Base-by-base conservation (phyloP, 2,113 vertebrate genomes). In the Tragulus kanchil region DNA sequence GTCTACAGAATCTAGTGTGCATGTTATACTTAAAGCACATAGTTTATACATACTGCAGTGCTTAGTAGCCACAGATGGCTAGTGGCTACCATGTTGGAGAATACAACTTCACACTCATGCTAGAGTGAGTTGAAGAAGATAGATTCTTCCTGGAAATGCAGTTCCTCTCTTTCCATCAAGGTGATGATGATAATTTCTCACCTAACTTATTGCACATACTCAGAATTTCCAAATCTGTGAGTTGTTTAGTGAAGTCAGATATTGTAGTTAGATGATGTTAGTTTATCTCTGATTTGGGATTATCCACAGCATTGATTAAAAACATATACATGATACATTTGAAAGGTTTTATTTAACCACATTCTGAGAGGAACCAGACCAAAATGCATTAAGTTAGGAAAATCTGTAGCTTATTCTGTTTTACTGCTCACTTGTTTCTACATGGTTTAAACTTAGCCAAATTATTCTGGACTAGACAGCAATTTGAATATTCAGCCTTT, bases 391-490 rank as follows among this genome's bases (percentile, higher is more conserved):
- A 5, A 64, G 16, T 23, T 50, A 61, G 67, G 56, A 95, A 83
- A 62, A 25, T 31, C 79, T 92, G 6, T 36, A 45, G 45, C 25
- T 83, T 48, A 58, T 67, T 31, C 3, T 31, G 48, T 85, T 85
- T 83, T 83, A 71, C 48, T 89, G 58, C 13, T 97, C 17, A 87
- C 45, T 91, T 77, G 62, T 54, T 90, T 95, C 48, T n/a, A 65
- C 78, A 17, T 59, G 58, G 19, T 85, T 88, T 26, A 84, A 84
- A 85, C 23, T 58, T 85, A 71, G 21, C 50, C 8, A 94, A 36
- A 56, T 65, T 93, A 21, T 56, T 56, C n/a, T 85, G 26, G 65
- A 11, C 59, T 85, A 69, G 21, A 90, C 15, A 90, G 15, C 31
- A 62, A 71, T 4, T 90, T 84, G 13, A 65, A 25, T 92, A 16